phyloP scores from a whole-genome alignment of 2,113 vertebrate genomes.

The Ranitomeya variabilis region DNA sequence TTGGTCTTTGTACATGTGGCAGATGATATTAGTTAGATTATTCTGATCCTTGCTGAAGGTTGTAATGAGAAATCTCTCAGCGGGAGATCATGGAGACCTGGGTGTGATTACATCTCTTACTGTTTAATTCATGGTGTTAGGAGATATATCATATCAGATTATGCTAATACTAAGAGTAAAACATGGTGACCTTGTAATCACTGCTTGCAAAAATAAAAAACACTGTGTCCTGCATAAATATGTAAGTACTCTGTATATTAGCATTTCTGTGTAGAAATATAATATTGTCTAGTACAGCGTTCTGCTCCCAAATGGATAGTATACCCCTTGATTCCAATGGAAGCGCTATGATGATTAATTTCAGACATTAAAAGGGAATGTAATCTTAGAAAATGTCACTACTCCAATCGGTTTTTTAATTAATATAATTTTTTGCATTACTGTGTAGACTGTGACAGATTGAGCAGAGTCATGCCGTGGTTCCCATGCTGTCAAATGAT shows the following conservation, averaged over 20 bases:
- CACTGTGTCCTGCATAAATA: background rate
- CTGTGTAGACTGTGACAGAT: too few relatives aligned
- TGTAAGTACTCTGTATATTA: background rate
- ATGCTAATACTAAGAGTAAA: background rate
- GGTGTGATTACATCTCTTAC: background rate
- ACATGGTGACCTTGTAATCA: conserved; percentile 16
- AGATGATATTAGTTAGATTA: background rate
- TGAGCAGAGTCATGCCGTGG: too few relatives aligned
- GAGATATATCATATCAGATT: background rate
- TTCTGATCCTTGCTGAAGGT: background rate
- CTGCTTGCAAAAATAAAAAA: background rate
- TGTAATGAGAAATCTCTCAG: background rate
- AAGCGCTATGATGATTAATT: too few relatives aligned
- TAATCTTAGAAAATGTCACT: too few relatives aligned
- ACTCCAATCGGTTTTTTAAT: too few relatives aligned
- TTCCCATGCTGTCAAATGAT: too few relatives aligned
- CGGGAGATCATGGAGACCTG: background rate
- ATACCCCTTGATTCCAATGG: too few relatives aligned
- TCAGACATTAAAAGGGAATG: too few relatives aligned
- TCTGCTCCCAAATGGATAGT: too few relatives aligned
- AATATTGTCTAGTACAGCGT: too few relatives aligned
- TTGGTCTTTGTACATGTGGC: background rate
- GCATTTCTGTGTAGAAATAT: too few relatives aligned
- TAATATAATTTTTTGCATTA: too few relatives aligned
- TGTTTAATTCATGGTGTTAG: background rate